Evolutionary conservation across 2,888 invertebrate species (phyloP), one percentile per base, ranked within the genome.

Genomic region (Cataglyphis livida): DNA sequence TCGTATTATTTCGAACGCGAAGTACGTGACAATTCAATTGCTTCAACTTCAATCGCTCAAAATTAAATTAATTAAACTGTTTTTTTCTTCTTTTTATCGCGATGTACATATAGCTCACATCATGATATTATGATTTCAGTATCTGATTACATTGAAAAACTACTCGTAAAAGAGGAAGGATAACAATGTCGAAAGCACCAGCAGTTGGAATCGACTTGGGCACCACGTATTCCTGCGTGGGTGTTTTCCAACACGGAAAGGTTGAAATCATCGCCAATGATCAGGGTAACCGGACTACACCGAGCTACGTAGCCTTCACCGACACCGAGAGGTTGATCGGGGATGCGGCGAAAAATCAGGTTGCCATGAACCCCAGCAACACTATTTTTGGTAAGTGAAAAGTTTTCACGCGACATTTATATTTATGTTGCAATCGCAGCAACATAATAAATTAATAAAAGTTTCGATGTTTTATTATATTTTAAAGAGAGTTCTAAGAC

Each of bases 191-290:
- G 91, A 94, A 96, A 92, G 93, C 94, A 90, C 95, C 96, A 88
- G 96, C 96, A 89, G 95, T 97, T 91, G 97, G 97, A 91, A 98
- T 98, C 91, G 97, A 98, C 95, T 96, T 98, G 93, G 98, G 98
- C 91, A 98, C 98, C 54, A 98, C 98, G 9, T 98, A 98, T 94
- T 98, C 98, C 51, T 97, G 97, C 93, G 97, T 98, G 66, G 98
- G 97, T 90, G 97, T 98, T n/a, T 98, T 97, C 96, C 97, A 97
- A 93, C 96, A 97, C 92, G 97, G 97, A 83, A 97, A 97, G 94
- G 97, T 97, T 85, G 97, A 97, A 93, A 97, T 97, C 93, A 98
- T 98, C 93, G 97, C 98, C 82, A 98, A 98, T 93, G 98, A 98
- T 93, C 98, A 98, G 95, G 98, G 98, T 86, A 98, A 98, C 94